Base-by-base conservation (phyloP, 1,140 invertebrate species). In the Bombus turneri region DNA sequence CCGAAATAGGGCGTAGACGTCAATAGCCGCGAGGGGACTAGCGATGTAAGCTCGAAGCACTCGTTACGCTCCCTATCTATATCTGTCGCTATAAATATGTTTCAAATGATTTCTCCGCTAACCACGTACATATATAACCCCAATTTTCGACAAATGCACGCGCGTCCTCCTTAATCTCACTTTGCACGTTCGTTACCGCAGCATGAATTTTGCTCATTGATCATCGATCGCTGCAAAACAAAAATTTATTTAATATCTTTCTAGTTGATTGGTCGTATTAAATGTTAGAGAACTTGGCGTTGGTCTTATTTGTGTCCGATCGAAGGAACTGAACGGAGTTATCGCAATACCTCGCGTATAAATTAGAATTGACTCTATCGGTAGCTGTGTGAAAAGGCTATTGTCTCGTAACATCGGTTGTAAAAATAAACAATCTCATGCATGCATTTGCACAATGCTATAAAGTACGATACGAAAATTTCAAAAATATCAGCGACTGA, bases 1-100 rank as follows among this genome's bases (percentile, higher is more conserved):
- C 31, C 53, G 68, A 74, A 74, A 64, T 28, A 28, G 15, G 5
- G 6, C 12, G 53, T n/a, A 77, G 73, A 88, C 47, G 41, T 39
- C 18, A 31, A 53, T 53, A 22, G 18, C 47, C 18, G 59, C 41
- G 64, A 57, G 64, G 53, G 43, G 57, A 75, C 28, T 57, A 22
- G 37, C 18, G 5, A 3, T 22, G 68, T 28, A 53, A 53, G 47
- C 47, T 53, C 47, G 31, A 75, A 59, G 15, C 71, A 76, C 72
- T 83, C 73, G 59, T 83, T 83, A 83, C 81, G 18, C 25, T 25
- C 9, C 59, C 25, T 72, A 43, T 84, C 77, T 79, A 15, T n/a
- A 8, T 39, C 57, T 64, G n/a, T 79, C 43, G 37, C 62, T 37
- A 59, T 69, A 84, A 71, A 78, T 78, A 78, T 37, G 15, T 39